Evolutionary conservation across 2,113 vertebrate species (phyloP).

Genomic region (Gnathonemus echidnorhynchus): DNA sequence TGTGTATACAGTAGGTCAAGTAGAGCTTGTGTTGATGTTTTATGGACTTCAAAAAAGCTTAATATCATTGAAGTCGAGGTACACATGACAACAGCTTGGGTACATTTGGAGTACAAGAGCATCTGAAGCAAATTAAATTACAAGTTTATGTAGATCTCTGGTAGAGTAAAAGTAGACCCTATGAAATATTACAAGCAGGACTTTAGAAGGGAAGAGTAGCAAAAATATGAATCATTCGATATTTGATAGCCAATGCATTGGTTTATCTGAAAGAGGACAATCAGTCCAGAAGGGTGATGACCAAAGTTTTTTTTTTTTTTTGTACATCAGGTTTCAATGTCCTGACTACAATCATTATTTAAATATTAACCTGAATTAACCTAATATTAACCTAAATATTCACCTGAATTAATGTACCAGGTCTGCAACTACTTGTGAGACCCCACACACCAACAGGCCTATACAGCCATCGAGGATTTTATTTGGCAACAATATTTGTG

Average conservation of each 20-base stretch:
- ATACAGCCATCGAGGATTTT: neutral
- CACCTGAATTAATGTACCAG: neutral
- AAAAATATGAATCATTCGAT: neutral
- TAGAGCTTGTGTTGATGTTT: neutral
- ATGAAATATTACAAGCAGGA: neutral
- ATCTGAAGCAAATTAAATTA: neutral
- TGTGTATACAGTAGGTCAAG: neutral
- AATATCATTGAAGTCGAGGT: conserved; percentile 76
- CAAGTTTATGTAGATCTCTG: neutral
- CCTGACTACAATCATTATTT: neutral
- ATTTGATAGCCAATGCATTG: neutral
- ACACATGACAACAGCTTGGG: conserved; percentile 72
- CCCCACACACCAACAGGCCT: neutral
- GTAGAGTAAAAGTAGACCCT: neutral
- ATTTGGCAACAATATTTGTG: neutral
- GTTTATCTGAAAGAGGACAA: neutral
- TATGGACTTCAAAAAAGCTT: conserved; percentile 68
- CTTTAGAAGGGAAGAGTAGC: neutral
- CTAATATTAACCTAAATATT: neutral
- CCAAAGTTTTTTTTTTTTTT: neutral
- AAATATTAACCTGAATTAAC: neutral
- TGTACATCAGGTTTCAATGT: neutral
- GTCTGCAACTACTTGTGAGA: neutral
- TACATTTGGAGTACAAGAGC: conserved; percentile 71
- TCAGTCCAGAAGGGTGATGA: neutral